Percentiles rank a stretch among this genome's conserved stretches.
Evolutionary conservation across 2,113 vertebrate species (phyloP).

Genomic region (Fregetta grallaria): DNA sequence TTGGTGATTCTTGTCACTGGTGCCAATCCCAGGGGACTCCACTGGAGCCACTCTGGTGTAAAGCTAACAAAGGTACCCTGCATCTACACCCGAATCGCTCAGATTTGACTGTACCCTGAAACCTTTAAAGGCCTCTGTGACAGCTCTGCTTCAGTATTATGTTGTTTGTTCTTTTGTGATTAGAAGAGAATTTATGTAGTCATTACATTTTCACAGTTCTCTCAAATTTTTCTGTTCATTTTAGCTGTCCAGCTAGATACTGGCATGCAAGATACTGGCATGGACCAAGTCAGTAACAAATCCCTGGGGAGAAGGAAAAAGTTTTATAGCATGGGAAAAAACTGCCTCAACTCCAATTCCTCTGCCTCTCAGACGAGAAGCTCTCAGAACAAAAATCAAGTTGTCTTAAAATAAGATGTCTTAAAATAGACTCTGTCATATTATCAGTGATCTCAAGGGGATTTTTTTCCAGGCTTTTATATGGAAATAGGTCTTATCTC

Average conservation of each 20-base stretch:
- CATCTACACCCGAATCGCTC: neutral
- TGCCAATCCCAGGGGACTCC: neutral
- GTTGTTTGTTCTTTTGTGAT: neutral
- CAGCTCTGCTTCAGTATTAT: neutral
- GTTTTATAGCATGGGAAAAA: neutral
- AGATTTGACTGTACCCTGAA: neutral
- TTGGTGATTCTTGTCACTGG: neutral
- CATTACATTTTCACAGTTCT: neutral
- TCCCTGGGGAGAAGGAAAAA: neutral
- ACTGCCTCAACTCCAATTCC: neutral
- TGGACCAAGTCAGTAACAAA: neutral
- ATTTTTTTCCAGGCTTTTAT: conserved; percentile 14
- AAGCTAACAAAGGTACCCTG: neutral
- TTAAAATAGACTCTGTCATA: conserved; percentile 17
- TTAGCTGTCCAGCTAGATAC: neutral
- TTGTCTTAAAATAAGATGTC: conserved; percentile 23
- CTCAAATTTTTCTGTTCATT: neutral
- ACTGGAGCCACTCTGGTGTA: neutral
- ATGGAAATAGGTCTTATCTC: conserved; percentile 36
- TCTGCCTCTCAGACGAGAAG: neutral
- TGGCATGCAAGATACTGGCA: neutral
- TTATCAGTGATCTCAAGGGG: neutral
- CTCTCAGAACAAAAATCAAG: conserved; percentile 13
- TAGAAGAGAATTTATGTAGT: neutral
- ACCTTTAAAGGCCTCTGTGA: neutral